Evolutionary conservation across 1,140 invertebrate genomes (phyloP), one percentile per base, ranked within the genome.

Genomic region (Marisa cornuarietis): DNA sequence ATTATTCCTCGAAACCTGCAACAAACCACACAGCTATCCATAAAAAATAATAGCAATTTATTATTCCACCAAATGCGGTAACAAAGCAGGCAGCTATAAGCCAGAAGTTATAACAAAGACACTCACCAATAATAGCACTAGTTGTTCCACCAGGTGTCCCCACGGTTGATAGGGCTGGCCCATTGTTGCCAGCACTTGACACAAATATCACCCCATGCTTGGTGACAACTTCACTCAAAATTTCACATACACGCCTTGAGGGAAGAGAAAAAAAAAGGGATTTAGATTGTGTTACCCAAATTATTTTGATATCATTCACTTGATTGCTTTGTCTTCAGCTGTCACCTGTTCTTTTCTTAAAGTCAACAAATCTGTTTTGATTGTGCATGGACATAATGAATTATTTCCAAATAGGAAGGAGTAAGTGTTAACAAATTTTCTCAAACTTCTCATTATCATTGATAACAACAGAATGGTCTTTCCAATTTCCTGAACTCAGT

Each of bases 141-240:
- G 95, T 94, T 71, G 97, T 96, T 89, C 97, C 96, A 7, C 98
- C 97, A 20, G 98, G 98, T 9, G 97, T 95, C 18, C 97, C 97
- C 79, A 98, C 94, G 5, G 98, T 99, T 84, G 94, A 95, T 6
- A 99, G 92, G 69, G 96, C 97, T 16, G 97, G 97, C 1, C 98
- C 98, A 91, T 96, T 95, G 92, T 99, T 99, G 10, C 97, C 97
- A 71, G 96, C 97, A 51, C 96, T 97, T 42, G 94, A 94, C 49
- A 99, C 94, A 95, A 96, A 99, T 22, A 95, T 94, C 6, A 98
- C 94, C 51, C 96, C 96, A 91, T 98, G 95, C 87, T 98, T 97
- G 89, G 97, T 95, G 24, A 99, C 95, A 78, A 98, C 94, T 91
- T 98, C 96, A 79, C 83, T 87, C 14, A 91, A 71, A 63, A 90